Conservation (phyloP, 2,888 invertebrate genomes). For the Gastracanthus pulcherrimus region DNA sequence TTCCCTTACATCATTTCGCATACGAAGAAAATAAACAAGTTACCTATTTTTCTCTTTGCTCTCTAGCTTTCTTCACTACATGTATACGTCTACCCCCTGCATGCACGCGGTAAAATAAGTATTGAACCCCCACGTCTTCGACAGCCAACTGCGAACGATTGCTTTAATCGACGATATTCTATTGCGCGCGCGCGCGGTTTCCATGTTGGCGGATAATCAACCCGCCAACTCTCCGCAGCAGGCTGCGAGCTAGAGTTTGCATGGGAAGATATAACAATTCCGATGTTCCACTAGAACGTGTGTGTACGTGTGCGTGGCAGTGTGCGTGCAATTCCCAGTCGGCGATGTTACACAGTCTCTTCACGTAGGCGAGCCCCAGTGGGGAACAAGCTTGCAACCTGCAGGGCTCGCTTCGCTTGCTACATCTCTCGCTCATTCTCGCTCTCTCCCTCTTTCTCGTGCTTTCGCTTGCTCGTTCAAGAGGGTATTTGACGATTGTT, state of each 20-base stretch:
- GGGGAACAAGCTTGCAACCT: slow-evolving; percentile 5
- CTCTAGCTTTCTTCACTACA: no score
- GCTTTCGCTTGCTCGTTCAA: background rate
- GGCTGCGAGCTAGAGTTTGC: slow-evolving; percentile 6
- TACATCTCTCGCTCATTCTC: background rate
- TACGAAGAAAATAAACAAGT: no score
- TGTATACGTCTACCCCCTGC: background rate
- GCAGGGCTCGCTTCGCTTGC: slow-evolving; percentile 1
- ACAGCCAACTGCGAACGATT: slow-evolving; percentile 6
- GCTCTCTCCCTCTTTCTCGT: background rate
- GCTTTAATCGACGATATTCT: slow-evolving; percentile 31
- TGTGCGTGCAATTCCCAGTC: background rate
- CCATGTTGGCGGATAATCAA: slow-evolving; percentile 2
- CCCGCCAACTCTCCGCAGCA: background rate
- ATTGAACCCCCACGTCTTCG: no score
- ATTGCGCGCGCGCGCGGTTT: background rate
- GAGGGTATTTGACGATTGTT: slow-evolving; percentile 29
- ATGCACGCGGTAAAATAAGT: background rate
- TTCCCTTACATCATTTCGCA: no score
- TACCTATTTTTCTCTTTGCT: no score
- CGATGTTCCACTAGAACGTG: no score
- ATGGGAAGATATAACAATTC: slow-evolving; percentile 17
- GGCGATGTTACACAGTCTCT: slow-evolving; percentile 29
- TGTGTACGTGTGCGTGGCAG: no score
- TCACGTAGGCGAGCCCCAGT: slow-evolving; percentile 34